Conservation (phyloP, 1,140 invertebrate species). For the Spodoptera frugiperda region DNA sequence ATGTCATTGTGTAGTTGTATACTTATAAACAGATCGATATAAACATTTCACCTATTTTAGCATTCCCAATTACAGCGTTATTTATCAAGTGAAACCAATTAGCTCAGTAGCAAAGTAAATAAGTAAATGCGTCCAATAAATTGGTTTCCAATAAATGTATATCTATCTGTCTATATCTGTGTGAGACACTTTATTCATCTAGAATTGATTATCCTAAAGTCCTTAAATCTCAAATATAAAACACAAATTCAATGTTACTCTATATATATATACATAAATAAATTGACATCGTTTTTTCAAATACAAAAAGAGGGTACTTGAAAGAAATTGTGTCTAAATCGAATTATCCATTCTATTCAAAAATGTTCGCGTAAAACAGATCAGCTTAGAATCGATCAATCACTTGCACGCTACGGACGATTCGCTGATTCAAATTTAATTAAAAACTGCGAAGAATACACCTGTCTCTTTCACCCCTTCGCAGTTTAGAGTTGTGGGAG, state of each 20-base stretch:
- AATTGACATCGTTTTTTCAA: background rate
- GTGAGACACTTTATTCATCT: too few relatives aligned
- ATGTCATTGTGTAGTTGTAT: too few relatives aligned
- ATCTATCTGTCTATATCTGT: too few relatives aligned
- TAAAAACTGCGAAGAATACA: background rate
- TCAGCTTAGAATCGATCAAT: conserved; percentile 22
- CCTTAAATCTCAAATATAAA: background rate
- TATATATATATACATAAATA: too few relatives aligned
- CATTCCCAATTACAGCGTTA: too few relatives aligned
- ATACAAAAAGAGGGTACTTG: conserved; percentile 18
- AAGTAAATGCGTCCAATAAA: background rate
- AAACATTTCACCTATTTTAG: too few relatives aligned
- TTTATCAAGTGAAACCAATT: too few relatives aligned
- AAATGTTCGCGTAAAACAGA: background rate
- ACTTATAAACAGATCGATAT: too few relatives aligned
- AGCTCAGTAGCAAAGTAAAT: background rate
- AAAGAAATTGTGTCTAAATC: conserved; percentile 16
- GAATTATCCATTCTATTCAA: conserved; percentile 7
- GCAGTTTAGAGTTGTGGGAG: background rate
- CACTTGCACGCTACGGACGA: background rate
- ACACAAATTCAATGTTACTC: background rate
- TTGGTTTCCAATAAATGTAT: too few relatives aligned
- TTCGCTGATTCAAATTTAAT: conserved; percentile 7
- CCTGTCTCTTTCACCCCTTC: background rate
- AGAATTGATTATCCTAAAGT: too few relatives aligned